Evolutionary conservation across 2,113 vertebrate species (phyloP).

Genomic region (Pantherophis guttatus): DNA sequence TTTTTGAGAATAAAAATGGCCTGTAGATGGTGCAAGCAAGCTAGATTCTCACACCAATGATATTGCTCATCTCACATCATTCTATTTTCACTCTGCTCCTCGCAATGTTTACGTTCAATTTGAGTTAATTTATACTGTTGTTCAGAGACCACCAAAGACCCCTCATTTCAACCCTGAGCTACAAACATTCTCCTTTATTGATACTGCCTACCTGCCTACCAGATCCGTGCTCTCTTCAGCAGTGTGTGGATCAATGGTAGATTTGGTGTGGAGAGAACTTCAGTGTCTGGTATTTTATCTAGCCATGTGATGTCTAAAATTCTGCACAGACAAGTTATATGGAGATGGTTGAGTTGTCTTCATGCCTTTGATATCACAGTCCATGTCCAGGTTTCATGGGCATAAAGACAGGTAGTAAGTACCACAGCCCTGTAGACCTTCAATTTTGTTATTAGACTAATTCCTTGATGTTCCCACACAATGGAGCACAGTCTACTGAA

Average conservation of each 20-base stretch:
- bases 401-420: neutral
- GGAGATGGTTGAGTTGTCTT: neutral
- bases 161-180: too few relatives aligned
- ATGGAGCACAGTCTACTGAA: neutral
- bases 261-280: neutral
- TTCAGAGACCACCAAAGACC: neutral
- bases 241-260: neutral
- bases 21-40: conserved; percentile 61
- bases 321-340: neutral
- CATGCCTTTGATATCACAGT: neutral
- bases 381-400: neutral
- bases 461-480: neutral
- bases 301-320: neutral
- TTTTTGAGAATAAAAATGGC: accelerated
- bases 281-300: neutral
- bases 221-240: neutral
- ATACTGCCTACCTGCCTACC: neutral
- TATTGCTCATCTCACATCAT: accelerated
- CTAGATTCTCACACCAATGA: neutral
- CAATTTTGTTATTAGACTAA: neutral
- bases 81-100: accelerated
- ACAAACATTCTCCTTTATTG: too few relatives aligned
- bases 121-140: neutral
- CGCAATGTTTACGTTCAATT: accelerated
- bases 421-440: neutral